Evolutionary conservation across 2,113 vertebrate genomes (phyloP), one percentile per base, ranked within the genome.

Genomic region (Collichthys lucidus): DNA sequence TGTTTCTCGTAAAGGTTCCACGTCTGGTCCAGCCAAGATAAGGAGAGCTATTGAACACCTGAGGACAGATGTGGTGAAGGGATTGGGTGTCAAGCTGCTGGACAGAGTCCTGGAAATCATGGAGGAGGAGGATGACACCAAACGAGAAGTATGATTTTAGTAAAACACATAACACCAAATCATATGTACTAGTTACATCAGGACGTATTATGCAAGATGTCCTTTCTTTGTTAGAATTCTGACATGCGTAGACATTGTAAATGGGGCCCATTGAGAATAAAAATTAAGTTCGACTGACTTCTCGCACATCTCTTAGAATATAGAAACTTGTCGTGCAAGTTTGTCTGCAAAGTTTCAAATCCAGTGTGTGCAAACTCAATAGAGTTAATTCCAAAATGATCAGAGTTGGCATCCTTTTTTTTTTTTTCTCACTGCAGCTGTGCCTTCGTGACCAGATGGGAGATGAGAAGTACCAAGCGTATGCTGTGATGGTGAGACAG

Each of bases 41-140:
- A 96, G 94, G 80, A 96, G 97, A 93, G 96, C 96, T 84, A 92
- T 99, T 85, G 97, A 99, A 91, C 92, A 95, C 61, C 88, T 99
- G 86, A 96, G 97, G 79, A 96, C 96, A 67, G 97, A 99, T 87
- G 96, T 97, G 62, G 94, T 99, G 26, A 96, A 95, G 83, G 98
- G 96, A 46, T 72, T 99, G 47, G 98, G 98, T 14, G 92, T 99
- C 84, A 97, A 98, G 79, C 95, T 99, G 88, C 94, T 99, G 75
- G 96, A 98, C 86, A 94, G 93, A 89, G 97, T 95, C 0, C 94
- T 97, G 89, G 95, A 96, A 85, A 94, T 97, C 89, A 96, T 99
- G 96, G 97, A 99, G 84, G 96, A 97, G 65, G 97, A 97, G 0
- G 96, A 99, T 86, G 97, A 99, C 74, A 49, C n/a, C 0, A 94